These are phyloP conservation scores for Papilio gigon DNA, from an alignment of 2,888 invertebrate species.

Conservation along the genomic window DNA sequence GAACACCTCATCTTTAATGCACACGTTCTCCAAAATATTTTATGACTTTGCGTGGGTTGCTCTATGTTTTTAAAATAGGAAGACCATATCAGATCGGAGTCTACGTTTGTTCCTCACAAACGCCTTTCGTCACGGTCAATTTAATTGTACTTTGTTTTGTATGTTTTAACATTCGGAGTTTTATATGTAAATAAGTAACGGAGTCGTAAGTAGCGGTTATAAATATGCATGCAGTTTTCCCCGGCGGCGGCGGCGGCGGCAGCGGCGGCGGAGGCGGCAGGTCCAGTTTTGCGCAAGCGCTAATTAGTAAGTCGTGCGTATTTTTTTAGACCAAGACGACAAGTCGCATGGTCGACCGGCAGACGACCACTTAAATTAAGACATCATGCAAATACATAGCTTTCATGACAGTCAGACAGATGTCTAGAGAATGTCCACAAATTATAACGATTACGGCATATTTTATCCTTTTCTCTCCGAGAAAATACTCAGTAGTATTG, in stretches of 20 bases:
- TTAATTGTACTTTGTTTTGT: not conserved
- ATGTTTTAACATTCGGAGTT: conserved; percentile 8
- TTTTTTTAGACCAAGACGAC: conserved; percentile 15
- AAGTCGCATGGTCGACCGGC: conserved; percentile 12
- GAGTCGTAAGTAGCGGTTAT: conserved; percentile 1
- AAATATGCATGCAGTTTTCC: conserved; percentile 23
- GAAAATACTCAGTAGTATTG: not conserved
- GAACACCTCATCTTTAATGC: not conserved
- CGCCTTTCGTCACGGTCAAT: not conserved
- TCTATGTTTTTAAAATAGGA: conserved; percentile 16
- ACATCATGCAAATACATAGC: not conserved
- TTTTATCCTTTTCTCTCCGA: not conserved
- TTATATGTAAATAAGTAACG: conserved; percentile 19
- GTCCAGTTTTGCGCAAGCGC: conserved; percentile 19
- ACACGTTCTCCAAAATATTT: conserved; percentile 8
- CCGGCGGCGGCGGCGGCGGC: too few relatives aligned
- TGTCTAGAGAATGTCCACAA: too few relatives aligned
- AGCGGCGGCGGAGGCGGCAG: too few relatives aligned
- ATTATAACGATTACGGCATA: not conserved
- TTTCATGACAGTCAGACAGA: conserved; percentile 1
- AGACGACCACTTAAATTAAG: not conserved
- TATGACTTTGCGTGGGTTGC: conserved; percentile 11
- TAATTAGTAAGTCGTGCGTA: conserved; percentile 27
- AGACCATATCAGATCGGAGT: not conserved
- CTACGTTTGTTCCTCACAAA: not conserved